Percentiles rank a stretch among this genome's conserved stretches.
Evolutionary conservation across 2,113 vertebrate genomes (phyloP).

Genomic region (Mungos mungo): DNA sequence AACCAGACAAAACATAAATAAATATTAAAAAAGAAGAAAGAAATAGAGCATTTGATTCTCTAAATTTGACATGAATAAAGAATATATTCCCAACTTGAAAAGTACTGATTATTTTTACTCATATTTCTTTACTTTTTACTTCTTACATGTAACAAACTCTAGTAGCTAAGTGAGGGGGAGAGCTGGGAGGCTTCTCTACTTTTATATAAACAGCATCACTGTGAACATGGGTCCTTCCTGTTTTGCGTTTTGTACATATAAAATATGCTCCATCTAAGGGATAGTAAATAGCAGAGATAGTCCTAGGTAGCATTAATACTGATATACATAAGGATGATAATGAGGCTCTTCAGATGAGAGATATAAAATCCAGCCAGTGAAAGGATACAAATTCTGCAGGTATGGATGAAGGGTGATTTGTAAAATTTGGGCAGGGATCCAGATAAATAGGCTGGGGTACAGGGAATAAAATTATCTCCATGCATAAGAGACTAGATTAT

Average conservation of each 20-base stretch:
- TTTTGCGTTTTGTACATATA: not conserved
- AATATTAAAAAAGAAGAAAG: not conserved
- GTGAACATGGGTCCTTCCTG: fast-evolving
- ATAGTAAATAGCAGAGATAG: not conserved
- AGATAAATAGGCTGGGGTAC: not conserved
- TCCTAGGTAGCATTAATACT: not conserved
- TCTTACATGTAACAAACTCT: fast-evolving
- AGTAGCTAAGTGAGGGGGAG: not conserved
- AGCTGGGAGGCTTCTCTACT: not conserved
- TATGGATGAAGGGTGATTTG: not conserved
- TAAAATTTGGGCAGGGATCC: too few species aligned
- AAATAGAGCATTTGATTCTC: not conserved
- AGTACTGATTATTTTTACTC: not conserved
- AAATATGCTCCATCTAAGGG: not conserved
- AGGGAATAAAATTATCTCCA: too few species aligned
- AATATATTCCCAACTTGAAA: not conserved
- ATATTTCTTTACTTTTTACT: not conserved
- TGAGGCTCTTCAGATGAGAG: not conserved
- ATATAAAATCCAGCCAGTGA: not conserved
- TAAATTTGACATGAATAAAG: not conserved
- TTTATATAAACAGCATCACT: not conserved
- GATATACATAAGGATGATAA: not conserved
- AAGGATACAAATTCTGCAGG: fast-evolving
- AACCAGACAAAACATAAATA: not conserved
- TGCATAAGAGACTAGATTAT: not conserved